These are phyloP conservation scores for Alexandromys oeconomus DNA, from an alignment of 2,797 vertebrate genomes.

Conservation along the genomic window DNA sequence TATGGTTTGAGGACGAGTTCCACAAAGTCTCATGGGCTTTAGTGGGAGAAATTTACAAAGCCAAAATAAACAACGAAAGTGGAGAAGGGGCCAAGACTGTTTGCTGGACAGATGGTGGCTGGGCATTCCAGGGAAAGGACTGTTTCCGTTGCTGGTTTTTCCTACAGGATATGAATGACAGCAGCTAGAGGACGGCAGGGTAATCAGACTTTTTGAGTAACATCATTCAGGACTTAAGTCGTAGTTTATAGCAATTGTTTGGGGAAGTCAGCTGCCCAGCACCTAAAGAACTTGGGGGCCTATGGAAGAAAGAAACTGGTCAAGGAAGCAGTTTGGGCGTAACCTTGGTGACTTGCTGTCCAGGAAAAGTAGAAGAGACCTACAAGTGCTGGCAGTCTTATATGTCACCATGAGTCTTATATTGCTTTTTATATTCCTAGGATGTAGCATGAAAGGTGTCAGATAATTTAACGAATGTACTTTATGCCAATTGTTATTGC, in stretches of 20 bases:
- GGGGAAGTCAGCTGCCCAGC: background rate
- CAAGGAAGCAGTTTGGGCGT: background rate
- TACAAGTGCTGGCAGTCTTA: background rate
- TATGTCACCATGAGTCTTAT: background rate
- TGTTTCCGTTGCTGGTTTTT: background rate
- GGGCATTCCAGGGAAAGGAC: background rate
- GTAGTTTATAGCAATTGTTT: background rate
- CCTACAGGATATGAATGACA: background rate
- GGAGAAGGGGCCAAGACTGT: background rate
- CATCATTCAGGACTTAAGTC: background rate
- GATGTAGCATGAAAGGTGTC: background rate
- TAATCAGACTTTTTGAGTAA: background rate
- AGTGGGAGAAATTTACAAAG: background rate
- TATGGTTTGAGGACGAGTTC: conserved; percentile 23
- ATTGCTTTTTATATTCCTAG: background rate
- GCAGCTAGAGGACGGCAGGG: too few relatives aligned
- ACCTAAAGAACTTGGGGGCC: background rate
- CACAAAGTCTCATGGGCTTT: background rate
- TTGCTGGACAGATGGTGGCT: background rate
- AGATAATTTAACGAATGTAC: background rate
- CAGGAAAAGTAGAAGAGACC: background rate
- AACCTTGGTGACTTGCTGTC: background rate
- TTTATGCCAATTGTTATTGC: background rate
- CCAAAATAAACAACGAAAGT: conserved; percentile 38
- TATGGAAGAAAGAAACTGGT: background rate